Percentiles rank a stretch among this genome's conserved stretches.
These are phyloP conservation scores for Drosophila fulvimacula DNA, from an alignment of 2,888 invertebrate genomes.

Conservation along the genomic window DNA sequence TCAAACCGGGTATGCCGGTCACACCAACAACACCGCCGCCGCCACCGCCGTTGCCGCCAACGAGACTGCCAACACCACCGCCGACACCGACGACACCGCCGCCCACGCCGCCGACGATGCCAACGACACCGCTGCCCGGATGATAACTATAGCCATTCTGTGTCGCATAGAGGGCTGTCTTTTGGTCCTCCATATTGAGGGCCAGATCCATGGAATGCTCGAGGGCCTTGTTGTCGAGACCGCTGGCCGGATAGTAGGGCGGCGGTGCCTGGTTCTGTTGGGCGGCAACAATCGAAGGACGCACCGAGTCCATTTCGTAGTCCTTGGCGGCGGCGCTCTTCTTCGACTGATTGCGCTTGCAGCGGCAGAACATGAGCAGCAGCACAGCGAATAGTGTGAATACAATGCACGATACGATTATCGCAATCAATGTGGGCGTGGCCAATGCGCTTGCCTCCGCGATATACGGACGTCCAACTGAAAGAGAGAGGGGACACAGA, in stretches of 20 bases:
- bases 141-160: conserved; percentile 95
- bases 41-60: conserved; percentile 43
- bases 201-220: conserved; percentile 95
- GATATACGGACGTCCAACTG: conserved; percentile 93
- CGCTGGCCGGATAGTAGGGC: conserved; percentile 94
- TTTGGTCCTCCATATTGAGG: conserved; percentile 93
- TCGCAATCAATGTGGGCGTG: conserved; percentile 91
- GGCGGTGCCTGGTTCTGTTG: conserved; percentile 95
- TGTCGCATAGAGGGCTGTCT: conserved; percentile 92
- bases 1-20: conserved; percentile 86
- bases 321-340: conserved; percentile 93
- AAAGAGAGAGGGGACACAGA: conserved; percentile 46
- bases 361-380: conserved; percentile 93
- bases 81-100: conserved; percentile 84
- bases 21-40: conserved; percentile 57
- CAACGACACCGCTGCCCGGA: conserved; percentile 87
- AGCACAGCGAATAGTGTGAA: conserved; percentile 91
- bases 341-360: conserved; percentile 92
- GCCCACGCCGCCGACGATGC: conserved; percentile 83
- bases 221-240: conserved; percentile 95
- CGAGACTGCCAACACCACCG: conserved; percentile 59
- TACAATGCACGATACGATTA: conserved; percentile 92
- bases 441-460: conserved; percentile 91
- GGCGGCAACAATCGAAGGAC: conserved; percentile 92
- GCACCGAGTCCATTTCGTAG: conserved; percentile 95